These are phyloP conservation scores for Euborellia annulipes DNA, from an alignment of 1,140 invertebrate genomes.

Conservation along the genomic window DNA sequence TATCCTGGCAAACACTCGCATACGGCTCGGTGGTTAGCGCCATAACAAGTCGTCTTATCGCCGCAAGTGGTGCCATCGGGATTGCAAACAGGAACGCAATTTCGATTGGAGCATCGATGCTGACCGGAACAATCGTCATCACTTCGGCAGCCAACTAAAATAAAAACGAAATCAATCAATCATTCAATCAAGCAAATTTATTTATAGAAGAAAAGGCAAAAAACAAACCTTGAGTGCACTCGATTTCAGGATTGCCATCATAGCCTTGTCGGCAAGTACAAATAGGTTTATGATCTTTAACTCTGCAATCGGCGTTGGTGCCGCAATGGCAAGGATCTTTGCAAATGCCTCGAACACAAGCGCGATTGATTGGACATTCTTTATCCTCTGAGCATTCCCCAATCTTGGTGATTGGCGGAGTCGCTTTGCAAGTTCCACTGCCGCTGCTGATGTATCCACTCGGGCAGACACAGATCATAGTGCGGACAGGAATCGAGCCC, in stretches of 20 bases:
- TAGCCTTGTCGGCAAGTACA: slow-evolving; percentile 67
- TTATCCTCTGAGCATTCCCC: slow-evolving; percentile 55
- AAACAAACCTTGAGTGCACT: slow-evolving; percentile 42
- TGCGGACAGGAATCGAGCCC: slow-evolving; percentile 61
- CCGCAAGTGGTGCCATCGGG: slow-evolving; percentile 48
- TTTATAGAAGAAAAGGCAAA: not conserved
- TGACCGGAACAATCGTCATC: slow-evolving; percentile 59
- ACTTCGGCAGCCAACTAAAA: slow-evolving; percentile 44
- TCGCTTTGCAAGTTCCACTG: slow-evolving; percentile 58
- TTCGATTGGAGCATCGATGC: slow-evolving; percentile 58
- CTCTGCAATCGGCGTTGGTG: slow-evolving; percentile 58
- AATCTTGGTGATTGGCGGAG: slow-evolving; percentile 41
- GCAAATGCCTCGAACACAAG: slow-evolving; percentile 65
- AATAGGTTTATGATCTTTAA: slow-evolving; percentile 66
- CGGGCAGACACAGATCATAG: slow-evolving; percentile 77
- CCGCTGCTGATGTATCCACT: slow-evolving; percentile 72
- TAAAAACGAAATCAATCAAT: too few relatives aligned
- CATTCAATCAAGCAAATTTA: too few relatives aligned
- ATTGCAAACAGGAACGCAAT: slow-evolving; percentile 61
- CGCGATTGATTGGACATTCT: slow-evolving; percentile 55
- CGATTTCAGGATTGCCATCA: slow-evolving; percentile 61
- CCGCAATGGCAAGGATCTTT: slow-evolving; percentile 67
- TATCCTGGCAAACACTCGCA: slow-evolving; percentile 67
- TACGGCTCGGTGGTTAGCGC: slow-evolving; percentile 57
- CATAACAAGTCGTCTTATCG: slow-evolving; percentile 53